A percentile compares a stretch with the other conserved stretches of the same genome.
phyloP scores from a whole-genome alignment of 2,113 vertebrate species.

The Sula dactylatra region DNA sequence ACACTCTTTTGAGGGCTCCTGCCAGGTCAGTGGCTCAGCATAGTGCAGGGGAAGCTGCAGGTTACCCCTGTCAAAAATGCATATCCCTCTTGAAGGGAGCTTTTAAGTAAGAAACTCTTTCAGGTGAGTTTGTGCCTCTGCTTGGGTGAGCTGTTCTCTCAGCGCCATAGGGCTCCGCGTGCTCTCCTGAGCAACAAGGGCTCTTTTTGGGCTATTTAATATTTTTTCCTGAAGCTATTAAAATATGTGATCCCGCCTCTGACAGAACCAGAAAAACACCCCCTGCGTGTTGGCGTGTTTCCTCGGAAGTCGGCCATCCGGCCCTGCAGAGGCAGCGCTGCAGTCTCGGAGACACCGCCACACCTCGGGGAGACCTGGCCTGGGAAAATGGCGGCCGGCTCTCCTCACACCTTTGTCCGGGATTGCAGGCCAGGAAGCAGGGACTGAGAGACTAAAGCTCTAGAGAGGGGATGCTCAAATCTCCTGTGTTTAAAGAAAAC shows the following conservation, averaged over 20 bases:
- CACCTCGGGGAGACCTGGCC: fast-evolving
- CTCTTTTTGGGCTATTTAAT: not conserved
- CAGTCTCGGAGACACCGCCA: fast-evolving
- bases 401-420: fast-evolving
- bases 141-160: not conserved
- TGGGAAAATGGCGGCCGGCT: fast-evolving
- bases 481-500: not conserved
- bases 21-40: not conserved
- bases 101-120: not conserved
- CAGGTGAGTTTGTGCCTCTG: not conserved
- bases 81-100: not conserved
- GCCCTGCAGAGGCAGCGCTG: fast-evolving
- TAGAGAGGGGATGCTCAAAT: not conserved
- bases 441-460: no score
- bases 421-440: not conserved
- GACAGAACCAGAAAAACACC: not conserved
- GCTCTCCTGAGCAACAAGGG: not conserved
- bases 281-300: fast-evolving
- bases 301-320: fast-evolving
- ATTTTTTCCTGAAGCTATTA: not conserved
- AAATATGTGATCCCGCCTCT: no score
- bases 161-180: fast-evolving
- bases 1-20: fast-evolving
- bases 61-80: not conserved
- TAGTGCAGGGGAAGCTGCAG: fast-evolving